These are phyloP conservation scores for Burhinus oedicnemus DNA, from an alignment of 2,113 vertebrate species.

Conservation along the genomic window DNA sequence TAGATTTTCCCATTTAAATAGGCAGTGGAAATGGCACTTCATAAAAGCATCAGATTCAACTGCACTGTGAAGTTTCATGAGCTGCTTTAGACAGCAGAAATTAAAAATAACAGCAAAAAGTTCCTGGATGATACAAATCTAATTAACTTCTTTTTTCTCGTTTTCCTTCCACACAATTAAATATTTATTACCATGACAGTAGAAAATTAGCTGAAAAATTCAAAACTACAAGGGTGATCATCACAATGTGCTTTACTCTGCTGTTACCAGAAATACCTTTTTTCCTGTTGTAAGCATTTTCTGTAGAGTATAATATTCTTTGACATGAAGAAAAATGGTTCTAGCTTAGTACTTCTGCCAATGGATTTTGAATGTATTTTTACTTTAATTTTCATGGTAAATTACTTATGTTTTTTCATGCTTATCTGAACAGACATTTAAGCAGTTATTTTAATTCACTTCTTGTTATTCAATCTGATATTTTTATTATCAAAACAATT, in stretches of 20 bases:
- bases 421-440: constrained; percentile 12
- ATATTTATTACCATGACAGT: background rate
- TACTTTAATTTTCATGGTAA: background rate
- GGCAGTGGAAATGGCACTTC: background rate
- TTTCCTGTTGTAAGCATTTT: background rate
- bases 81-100: background rate
- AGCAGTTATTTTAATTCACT: constrained; percentile 41
- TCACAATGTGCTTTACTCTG: background rate
- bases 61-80: background rate
- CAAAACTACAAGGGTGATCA: background rate
- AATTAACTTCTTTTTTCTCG: background rate
- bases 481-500: constrained; percentile 57
- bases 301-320: background rate
- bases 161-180: background rate
- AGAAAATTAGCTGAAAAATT: background rate
- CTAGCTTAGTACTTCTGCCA: background rate
- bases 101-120: background rate
- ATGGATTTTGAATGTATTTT: background rate
- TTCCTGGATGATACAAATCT: background rate
- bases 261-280: background rate
- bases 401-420: constrained; percentile 27
- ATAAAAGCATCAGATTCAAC: background rate
- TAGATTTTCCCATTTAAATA: background rate
- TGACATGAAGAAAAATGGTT: background rate
- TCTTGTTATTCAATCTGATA: constrained; percentile 46